phyloP scores from a whole-genome alignment of 92 coral and sea anemone genomes.

The Porites evermanni region DNA sequence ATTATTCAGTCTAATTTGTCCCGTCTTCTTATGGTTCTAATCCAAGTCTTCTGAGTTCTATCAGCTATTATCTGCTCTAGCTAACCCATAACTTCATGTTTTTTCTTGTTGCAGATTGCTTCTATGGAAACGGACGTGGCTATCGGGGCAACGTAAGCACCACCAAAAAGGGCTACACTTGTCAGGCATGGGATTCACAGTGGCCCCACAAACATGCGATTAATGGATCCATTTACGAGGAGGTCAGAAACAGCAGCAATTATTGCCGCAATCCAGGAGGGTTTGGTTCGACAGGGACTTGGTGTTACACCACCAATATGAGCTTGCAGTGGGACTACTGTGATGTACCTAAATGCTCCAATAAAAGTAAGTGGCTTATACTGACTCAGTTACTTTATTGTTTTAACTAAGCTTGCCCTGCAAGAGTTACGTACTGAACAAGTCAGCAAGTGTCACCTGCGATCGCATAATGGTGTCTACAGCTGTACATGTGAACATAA shows the following conservation, averaged over 20 bases:
- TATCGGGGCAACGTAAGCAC: conserved; percentile 25
- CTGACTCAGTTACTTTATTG: background rate
- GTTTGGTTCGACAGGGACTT: background rate
- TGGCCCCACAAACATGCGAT: conserved; percentile 9
- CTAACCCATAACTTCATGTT: background rate
- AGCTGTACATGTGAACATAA: too few relatives aligned
- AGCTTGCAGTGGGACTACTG: conserved; percentile 22
- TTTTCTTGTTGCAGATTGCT: conserved; percentile 10
- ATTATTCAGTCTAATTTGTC: too few relatives aligned
- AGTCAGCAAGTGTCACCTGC: background rate
- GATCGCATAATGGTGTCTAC: background rate
- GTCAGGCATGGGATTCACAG: conserved; percentile 24
- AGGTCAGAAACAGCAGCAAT: conserved; percentile 2
- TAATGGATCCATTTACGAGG: background rate
- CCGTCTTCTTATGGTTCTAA: background rate
- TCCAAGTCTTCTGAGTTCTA: background rate
- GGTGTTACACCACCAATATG: conserved; percentile 26
- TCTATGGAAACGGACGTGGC: conserved; percentile 30
- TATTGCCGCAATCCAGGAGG: conserved; percentile 37
- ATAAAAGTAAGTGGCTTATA: conserved; percentile 2
- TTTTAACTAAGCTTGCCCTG: background rate
- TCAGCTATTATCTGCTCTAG: background rate
- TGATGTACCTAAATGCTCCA: conserved; percentile 27
- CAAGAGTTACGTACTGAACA: background rate
- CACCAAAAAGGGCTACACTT: conserved; percentile 7